A percentile compares a stretch with the other conserved stretches of the same genome.
Evolutionary conservation across 1,140 invertebrate genomes (phyloP).

Genomic region (Drosophila nikananu): DNA sequence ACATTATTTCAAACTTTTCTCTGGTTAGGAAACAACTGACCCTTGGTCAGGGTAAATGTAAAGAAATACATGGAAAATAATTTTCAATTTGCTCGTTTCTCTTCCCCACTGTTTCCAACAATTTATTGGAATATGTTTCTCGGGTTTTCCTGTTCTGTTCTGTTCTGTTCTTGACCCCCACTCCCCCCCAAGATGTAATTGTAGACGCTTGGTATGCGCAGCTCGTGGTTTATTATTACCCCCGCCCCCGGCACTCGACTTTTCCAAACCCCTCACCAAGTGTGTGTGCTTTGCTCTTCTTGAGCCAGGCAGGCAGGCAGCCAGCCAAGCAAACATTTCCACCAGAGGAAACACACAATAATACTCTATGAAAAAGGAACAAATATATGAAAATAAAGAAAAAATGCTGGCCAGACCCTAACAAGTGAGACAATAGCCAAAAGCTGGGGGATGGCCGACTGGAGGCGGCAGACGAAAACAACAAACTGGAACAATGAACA

Average conservation of each 20-base stretch:
- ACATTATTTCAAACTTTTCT: slow-evolving; percentile 48
- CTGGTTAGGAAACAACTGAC: slow-evolving; percentile 21
- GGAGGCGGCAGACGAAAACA: slow-evolving; percentile 20
- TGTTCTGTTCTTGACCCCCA: not conserved
- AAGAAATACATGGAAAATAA: slow-evolving; percentile 63
- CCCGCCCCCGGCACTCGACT: slow-evolving; percentile 4
- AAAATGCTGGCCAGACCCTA: slow-evolving; percentile 64
- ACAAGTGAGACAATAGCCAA: slow-evolving; percentile 79
- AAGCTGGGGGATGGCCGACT: slow-evolving; percentile 42
- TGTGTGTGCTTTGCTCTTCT: slow-evolving; percentile 71
- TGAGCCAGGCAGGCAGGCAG: slow-evolving; percentile 31
- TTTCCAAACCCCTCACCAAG: slow-evolving; percentile 17
- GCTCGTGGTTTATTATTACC: slow-evolving; percentile 76
- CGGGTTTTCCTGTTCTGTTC: slow-evolving; percentile 24
- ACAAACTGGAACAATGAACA: slow-evolving; percentile 59
- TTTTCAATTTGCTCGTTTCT: slow-evolving; percentile 66
- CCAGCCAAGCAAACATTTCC: slow-evolving; percentile 77
- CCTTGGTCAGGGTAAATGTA: slow-evolving; percentile 18
- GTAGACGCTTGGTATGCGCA: slow-evolving; percentile 76
- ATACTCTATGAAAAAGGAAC: slow-evolving; percentile 42
- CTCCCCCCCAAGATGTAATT: slow-evolving; percentile 55
- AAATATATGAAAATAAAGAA: slow-evolving; percentile 36
- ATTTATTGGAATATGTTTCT: slow-evolving; percentile 50
- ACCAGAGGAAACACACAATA: slow-evolving; percentile 68
- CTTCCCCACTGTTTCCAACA: not conserved